These are phyloP conservation scores for Peromyscus nudipes DNA, from an alignment of 2,797 vertebrate species.

Conservation along the genomic window DNA sequence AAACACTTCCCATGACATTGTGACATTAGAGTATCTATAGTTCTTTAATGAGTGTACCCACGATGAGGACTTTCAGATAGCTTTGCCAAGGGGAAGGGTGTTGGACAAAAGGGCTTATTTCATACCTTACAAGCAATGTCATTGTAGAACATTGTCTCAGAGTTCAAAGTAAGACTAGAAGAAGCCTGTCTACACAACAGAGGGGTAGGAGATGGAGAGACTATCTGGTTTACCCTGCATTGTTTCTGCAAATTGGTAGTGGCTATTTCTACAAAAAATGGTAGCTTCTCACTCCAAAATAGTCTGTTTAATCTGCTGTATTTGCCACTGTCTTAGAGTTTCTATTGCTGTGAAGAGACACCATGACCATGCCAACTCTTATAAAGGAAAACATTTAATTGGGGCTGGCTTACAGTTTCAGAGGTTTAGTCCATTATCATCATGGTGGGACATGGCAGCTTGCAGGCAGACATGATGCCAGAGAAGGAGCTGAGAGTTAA, in stretches of 20 bases:
- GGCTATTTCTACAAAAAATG: not conserved
- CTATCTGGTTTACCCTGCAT: not conserved
- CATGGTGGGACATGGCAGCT: not conserved
- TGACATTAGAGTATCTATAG: not conserved
- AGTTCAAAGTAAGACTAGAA: constrained; percentile 44
- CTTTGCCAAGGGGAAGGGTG: not conserved
- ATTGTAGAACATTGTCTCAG: not conserved
- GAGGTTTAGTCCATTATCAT: not conserved
- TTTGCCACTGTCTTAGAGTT: not conserved
- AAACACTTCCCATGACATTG: not conserved
- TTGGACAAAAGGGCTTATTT: not conserved
- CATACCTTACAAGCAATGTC: not conserved
- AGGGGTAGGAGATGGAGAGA: not conserved
- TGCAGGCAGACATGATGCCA: not conserved
- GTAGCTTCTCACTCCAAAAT: not conserved
- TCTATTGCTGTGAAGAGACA: not conserved
- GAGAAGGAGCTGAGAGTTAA: not conserved
- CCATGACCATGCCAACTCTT: not conserved
- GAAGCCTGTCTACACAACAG: not conserved
- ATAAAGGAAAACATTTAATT: not conserved
- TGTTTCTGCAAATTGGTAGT: constrained; percentile 37
- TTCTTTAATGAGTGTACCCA: not conserved
- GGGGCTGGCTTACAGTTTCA: not conserved
- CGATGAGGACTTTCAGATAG: constrained; percentile 41
- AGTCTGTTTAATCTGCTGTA: not conserved